Conservation (phyloP, 2,888 invertebrate genomes). For the Rhingia campestris region DNA sequence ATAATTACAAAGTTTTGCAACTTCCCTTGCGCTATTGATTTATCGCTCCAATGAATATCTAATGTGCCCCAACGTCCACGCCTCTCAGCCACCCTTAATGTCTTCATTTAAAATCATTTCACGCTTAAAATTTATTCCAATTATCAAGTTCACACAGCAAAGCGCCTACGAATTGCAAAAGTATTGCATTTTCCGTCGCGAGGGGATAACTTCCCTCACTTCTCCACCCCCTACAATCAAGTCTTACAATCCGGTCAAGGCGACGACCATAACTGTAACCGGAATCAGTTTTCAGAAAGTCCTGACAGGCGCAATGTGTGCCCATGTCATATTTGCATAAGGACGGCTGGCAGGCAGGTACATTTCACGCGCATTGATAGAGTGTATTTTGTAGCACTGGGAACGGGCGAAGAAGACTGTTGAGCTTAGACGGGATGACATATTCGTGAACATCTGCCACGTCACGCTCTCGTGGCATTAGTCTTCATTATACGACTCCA, state of each 20-base stretch:
- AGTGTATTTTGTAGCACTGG: too few species aligned
- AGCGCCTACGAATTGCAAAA: background rate
- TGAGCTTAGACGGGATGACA: slow-evolving; percentile 10
- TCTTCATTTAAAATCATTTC: slow-evolving; percentile 4
- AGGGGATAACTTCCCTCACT: too few species aligned
- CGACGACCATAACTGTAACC: background rate
- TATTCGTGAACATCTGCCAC: slow-evolving; percentile 22
- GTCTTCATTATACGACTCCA: slow-evolving; percentile 25
- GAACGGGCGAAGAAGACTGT: too few species aligned
- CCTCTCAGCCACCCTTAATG: too few species aligned
- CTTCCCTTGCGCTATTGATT: background rate
- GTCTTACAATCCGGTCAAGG: slow-evolving; percentile 10
- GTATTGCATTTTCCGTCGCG: background rate
- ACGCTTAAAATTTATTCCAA: slow-evolving; percentile 29
- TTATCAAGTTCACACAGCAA: slow-evolving; percentile 6
- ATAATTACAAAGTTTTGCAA: slow-evolving; percentile 5
- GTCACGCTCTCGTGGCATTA: slow-evolving; percentile 12
- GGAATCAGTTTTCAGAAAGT: background rate
- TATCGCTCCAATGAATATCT: slow-evolving; percentile 6
- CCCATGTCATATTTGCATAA: background rate
- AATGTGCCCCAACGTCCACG: background rate
- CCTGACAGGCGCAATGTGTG: slow-evolving; percentile 1
- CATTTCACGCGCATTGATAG: too few species aligned
- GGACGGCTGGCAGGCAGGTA: too few species aligned
- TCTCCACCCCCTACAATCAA: background rate